A percentile compares a stretch with the other conserved stretches of the same genome.
Conservation (phyloP, 2,888 invertebrate genomes). For the Diplazon laetatorius region DNA sequence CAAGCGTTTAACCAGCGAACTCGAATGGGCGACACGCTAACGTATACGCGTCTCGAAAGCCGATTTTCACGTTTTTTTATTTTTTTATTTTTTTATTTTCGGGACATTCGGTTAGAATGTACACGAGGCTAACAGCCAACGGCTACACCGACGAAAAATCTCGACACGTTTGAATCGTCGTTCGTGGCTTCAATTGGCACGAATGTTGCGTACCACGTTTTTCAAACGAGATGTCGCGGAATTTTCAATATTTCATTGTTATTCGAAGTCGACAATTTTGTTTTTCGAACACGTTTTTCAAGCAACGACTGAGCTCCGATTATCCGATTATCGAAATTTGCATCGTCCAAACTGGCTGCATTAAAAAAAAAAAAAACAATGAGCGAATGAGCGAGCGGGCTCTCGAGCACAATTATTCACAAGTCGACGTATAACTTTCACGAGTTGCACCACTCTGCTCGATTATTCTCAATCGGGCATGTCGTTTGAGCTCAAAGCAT, state of each 20-base stretch:
- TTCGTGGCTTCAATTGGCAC: not conserved
- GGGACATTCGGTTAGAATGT: constrained; percentile 71
- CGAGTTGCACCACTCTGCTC: constrained; percentile 29
- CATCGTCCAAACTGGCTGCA: not conserved
- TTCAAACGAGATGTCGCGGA: too few species aligned
- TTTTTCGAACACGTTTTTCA: too few species aligned
- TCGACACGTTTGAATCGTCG: not conserved
- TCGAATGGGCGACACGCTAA: constrained; percentile 62
- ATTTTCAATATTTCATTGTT: too few species aligned
- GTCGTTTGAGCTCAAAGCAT: constrained; percentile 25
- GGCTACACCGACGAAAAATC: not conserved
- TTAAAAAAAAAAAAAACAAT: not conserved
- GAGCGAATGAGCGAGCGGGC: not conserved
- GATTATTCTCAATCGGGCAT: constrained; percentile 18
- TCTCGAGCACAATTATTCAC: constrained; percentile 28
- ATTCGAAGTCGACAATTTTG: too few species aligned
- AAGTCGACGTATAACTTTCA: constrained; percentile 36
- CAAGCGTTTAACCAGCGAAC: constrained; percentile 2
- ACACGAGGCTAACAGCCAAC: constrained; percentile 30
- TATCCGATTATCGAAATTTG: not conserved
- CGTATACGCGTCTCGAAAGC: constrained; percentile 70
- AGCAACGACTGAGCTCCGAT: not conserved
- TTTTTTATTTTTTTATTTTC: constrained; percentile 74
- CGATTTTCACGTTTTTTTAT: constrained; percentile 72
- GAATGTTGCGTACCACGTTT: too few species aligned